Evolutionary conservation across 2,113 vertebrate genomes (phyloP).

Genomic region (Elgaria multicarinata): DNA sequence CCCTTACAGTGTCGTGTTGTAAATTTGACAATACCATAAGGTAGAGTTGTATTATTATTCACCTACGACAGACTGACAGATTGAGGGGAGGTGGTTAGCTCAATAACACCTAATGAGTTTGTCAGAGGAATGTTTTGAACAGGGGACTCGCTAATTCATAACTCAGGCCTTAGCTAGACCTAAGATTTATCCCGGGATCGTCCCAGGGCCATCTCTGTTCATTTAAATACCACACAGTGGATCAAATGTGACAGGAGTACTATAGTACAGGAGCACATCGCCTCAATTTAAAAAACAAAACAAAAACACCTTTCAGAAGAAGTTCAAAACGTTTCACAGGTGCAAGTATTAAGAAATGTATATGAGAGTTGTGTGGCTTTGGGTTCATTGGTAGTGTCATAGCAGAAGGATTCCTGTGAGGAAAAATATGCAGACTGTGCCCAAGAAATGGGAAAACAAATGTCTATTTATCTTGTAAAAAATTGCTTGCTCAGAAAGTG

Average conservation of each 20-base stretch:
- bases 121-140: background rate
- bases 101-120: background rate
- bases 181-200: too few relatives aligned
- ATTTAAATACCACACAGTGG: too few relatives aligned
- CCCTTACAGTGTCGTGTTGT: background rate
- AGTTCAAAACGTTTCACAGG: background rate
- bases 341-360: background rate
- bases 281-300: background rate
- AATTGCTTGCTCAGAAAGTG: background rate
- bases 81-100: background rate
- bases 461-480: background rate
- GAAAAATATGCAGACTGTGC: background rate
- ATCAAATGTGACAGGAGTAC: background rate
- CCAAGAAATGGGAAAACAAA: background rate
- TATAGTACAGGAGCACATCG: background rate
- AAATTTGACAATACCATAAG: background rate
- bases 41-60: background rate
- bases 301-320: background rate
- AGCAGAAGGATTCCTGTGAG: background rate
- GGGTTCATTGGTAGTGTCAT: background rate
- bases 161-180: too few relatives aligned
- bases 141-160: background rate
- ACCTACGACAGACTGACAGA: background rate
- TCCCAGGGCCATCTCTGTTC: too few relatives aligned
- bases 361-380: background rate